Conservation (phyloP, 2,888 invertebrate species). For the Cybosia mesomella region DNA sequence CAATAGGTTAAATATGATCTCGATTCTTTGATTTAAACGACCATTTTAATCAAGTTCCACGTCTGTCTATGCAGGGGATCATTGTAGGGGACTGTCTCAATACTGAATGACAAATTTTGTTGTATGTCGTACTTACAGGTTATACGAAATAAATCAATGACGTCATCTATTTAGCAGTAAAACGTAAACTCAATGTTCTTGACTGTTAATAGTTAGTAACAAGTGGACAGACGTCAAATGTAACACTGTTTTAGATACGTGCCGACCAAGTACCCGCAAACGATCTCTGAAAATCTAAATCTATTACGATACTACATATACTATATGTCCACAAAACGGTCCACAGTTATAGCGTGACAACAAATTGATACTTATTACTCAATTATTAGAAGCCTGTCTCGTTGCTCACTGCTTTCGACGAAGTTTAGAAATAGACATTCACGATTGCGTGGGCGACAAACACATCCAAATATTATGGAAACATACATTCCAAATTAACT, state of each 20-base stretch:
- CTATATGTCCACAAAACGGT: slow-evolving; percentile 49
- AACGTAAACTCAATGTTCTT: slow-evolving; percentile 42
- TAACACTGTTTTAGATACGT: slow-evolving; percentile 36
- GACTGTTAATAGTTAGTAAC: slow-evolving; percentile 39
- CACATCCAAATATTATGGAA: slow-evolving; percentile 75
- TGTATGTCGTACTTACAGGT: background rate
- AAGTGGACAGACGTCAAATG: slow-evolving; percentile 37
- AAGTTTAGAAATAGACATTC: slow-evolving; percentile 67
- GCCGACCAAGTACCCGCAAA: slow-evolving; percentile 32
- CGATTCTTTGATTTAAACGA: background rate
- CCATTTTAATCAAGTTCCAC: background rate
- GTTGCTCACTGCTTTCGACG: slow-evolving; percentile 30
- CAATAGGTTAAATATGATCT: background rate
- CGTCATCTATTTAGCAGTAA: slow-evolving; percentile 19
- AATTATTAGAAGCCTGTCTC: slow-evolving; percentile 48
- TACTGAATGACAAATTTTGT: background rate
- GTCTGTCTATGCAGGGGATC: too few species aligned
- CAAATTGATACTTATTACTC: slow-evolving; percentile 34
- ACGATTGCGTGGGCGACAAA: slow-evolving; percentile 71
- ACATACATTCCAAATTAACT: slow-evolving; percentile 71
- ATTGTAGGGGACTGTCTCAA: too few species aligned
- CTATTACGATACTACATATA: slow-evolving; percentile 48
- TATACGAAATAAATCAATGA: background rate
- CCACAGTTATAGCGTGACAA: slow-evolving; percentile 20
- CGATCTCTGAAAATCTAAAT: slow-evolving; percentile 53